These are phyloP conservation scores for Ammospiza caudacuta DNA, from an alignment of 2,113 vertebrate genomes.

Conservation along the genomic window DNA sequence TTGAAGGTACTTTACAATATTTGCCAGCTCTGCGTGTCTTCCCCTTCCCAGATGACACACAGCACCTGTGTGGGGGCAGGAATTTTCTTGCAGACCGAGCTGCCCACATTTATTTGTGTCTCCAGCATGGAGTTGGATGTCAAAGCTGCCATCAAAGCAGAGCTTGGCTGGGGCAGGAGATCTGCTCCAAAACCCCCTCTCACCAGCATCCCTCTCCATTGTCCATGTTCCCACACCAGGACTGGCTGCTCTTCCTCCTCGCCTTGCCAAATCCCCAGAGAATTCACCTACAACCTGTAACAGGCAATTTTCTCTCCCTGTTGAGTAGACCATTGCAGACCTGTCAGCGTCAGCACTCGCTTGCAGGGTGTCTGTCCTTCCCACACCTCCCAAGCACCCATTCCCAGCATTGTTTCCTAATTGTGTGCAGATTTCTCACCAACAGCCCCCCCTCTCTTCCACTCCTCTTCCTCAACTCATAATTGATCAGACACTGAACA, in stretches of 20 bases:
- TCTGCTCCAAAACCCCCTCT: not conserved
- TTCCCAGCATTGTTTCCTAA: constrained; percentile 32
- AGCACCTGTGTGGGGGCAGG: not conserved
- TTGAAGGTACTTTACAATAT: not conserved
- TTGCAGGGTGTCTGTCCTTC: not conserved
- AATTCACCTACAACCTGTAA: not conserved
- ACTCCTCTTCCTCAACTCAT: constrained; percentile 44
- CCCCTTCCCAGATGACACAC: not conserved
- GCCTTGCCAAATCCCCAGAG: not conserved
- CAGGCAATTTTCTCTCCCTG: not conserved
- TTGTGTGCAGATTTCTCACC: constrained; percentile 34
- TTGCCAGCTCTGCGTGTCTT: not conserved
- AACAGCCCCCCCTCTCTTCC: not conserved
- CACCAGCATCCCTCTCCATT: not conserved
- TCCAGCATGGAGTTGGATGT: fast-evolving
- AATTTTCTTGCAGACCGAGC: not conserved
- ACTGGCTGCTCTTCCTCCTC: not conserved
- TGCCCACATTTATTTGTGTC: not conserved
- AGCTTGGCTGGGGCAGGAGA: not conserved
- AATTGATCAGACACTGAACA: constrained; percentile 64
- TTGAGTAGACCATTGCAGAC: not conserved
- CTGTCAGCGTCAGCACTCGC: not conserved
- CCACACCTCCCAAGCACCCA: not conserved
- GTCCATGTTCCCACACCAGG: not conserved
- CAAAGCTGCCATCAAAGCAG: not conserved